Evolutionary conservation across 2,113 vertebrate species (phyloP).

Genomic region (Trinectes maculatus): DNA sequence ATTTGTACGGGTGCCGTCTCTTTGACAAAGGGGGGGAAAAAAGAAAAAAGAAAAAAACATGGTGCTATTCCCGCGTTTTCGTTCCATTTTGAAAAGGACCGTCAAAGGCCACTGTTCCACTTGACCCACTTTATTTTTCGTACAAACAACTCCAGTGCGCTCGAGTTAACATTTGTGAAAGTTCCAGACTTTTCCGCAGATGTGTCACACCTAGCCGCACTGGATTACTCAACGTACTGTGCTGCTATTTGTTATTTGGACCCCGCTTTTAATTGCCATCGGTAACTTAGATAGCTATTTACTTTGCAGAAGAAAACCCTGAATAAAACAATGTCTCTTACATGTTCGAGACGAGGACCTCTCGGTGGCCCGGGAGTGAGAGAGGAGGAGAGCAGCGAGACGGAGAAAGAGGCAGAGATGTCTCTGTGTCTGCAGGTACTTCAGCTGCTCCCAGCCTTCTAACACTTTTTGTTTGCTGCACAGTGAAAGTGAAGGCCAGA

Average conservation of each 20-base stretch:
- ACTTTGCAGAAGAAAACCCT: background rate
- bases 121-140: slow-evolving; percentile 72
- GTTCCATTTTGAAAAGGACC: slow-evolving; percentile 60
- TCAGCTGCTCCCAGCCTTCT: slow-evolving; percentile 65
- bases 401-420: slow-evolving; percentile 13
- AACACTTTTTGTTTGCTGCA: slow-evolving; percentile 55
- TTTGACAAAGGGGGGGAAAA: slow-evolving; percentile 1
- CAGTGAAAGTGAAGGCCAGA: slow-evolving; percentile 65
- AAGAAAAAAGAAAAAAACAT: slow-evolving; percentile 27
- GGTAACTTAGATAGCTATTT: background rate
- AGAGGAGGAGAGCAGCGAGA: slow-evolving; percentile 1
- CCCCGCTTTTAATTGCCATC: slow-evolving; percentile 21
- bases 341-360: slow-evolving; percentile 35
- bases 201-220: background rate
- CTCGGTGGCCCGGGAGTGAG: slow-evolving; percentile 29
- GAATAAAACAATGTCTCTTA: slow-evolving; percentile 33
- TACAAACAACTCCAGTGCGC: slow-evolving; percentile 55
- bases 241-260: background rate
- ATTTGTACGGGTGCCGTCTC: slow-evolving; percentile 54
- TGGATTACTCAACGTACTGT: background rate
- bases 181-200: slow-evolving; percentile 22
- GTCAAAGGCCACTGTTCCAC: slow-evolving; percentile 63
- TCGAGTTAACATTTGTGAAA: slow-evolving; percentile 43
- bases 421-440: slow-evolving; percentile 62
- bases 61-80: slow-evolving; percentile 53